Base-by-base conservation (phyloP, 1,140 invertebrate species). In the Papilio helenus region DNA sequence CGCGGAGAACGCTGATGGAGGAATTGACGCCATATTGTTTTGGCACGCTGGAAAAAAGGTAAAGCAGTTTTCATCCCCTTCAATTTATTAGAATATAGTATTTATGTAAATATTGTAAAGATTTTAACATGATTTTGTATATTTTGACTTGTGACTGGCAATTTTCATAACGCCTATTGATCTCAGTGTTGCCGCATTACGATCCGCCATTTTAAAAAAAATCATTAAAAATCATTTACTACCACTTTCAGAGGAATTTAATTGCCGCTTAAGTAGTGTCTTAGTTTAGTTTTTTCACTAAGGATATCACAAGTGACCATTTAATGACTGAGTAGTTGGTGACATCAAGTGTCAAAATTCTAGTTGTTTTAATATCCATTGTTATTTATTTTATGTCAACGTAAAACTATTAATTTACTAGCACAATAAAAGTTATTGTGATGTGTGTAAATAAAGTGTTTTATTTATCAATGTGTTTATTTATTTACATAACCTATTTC, bases 1-100 rank as follows among this genome's bases (percentile, higher is more conserved):
- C n/a, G 93, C 89, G 42, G 89, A 90, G 83, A 94, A 94, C 16
- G 92, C 91, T 3, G 92, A 93, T 7, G 92, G 92, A 10, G 93
- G 92, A 58, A 94, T 90, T 4, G 88, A 88, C 42, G 93, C 87
- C 93, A 94, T 94, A 14, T 81, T 89, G 49, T 86, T 84, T 82
- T 90, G 83, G 83, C 92, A 94, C 73, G 83, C 93, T 94, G 87
- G 18, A 87, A 87, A 72, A n/a, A 82, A 29, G 26, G 12, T 1
- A 9, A n/a, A 26, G 14, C 4, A 26, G 23, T 58, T 58, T 58
- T 58, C n/a, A 51, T 18, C 44, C 10, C 44, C 18, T 61, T 20
- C 20, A 61, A 10, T 26, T 61, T 23, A 61, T 61, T 7, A 61
- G 10, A 61, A 16, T 61, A 26, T 58, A 61, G 23, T 61, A 20